phyloP scores from a whole-genome alignment of 2,113 vertebrate species.

The Dunckerocampus dactyliophorus region DNA sequence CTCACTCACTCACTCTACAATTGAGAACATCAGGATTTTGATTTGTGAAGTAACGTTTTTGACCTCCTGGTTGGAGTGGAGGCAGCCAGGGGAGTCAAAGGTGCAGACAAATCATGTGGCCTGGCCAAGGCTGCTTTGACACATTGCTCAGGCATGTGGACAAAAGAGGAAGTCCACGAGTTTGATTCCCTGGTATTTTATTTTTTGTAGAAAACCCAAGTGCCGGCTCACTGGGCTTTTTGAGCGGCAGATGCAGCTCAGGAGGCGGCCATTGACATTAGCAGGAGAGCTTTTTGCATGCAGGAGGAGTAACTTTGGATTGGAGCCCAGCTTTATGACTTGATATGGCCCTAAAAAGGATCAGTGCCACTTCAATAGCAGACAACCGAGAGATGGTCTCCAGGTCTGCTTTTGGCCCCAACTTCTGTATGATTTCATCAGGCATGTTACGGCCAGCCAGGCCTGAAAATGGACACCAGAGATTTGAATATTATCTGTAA shows the following conservation, averaged over 20 bases:
- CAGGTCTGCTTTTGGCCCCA: neutral
- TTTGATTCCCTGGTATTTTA: constrained; percentile 44
- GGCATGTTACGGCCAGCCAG: constrained; percentile 17
- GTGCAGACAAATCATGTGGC: constrained; percentile 49
- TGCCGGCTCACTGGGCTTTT: constrained; percentile 44
- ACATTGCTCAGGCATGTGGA: constrained; percentile 67
- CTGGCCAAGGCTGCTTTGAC: constrained; percentile 36
- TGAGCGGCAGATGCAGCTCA: constrained; percentile 26
- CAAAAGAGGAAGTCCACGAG: constrained; percentile 55
- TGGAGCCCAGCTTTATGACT: constrained; percentile 14
- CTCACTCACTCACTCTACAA: constrained; percentile 9
- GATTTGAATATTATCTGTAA: constrained; percentile 31
- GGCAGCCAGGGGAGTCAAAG: constrained; percentile 28
- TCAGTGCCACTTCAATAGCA: constrained; percentile 26
- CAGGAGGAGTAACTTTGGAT: constrained; percentile 32
- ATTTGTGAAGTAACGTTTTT: constrained; percentile 20
- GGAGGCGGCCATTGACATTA: constrained; percentile 45
- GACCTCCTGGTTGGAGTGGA: constrained; percentile 15
- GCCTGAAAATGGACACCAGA: constrained; percentile 21
- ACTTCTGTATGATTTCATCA: neutral
- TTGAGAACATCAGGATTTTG: constrained; percentile 11
- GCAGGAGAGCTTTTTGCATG: constrained; percentile 26
- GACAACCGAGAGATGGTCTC: constrained; percentile 6
- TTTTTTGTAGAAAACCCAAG: constrained; percentile 21
- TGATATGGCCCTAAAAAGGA: constrained; percentile 20